Conservation (phyloP, 1,140 invertebrate genomes). For the Drosophila pachea region DNA sequence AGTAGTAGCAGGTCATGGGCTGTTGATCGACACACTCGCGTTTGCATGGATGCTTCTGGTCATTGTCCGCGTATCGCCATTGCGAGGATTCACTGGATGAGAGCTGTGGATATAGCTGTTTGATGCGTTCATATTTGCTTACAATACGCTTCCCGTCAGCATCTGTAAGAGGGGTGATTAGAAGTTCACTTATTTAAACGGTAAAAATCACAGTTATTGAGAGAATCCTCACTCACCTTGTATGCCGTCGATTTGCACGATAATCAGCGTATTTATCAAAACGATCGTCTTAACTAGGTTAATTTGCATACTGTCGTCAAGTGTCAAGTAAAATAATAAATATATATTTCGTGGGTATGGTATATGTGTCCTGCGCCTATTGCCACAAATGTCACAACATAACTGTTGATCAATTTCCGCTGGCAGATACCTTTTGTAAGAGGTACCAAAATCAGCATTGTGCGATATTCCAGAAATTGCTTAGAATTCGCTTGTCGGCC, state of each 20-base stretch:
- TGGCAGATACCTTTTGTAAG: slow-evolving; percentile 63
- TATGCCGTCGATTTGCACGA: slow-evolving; percentile 61
- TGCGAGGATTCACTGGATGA: slow-evolving; percentile 47
- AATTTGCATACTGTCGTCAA: slow-evolving; percentile 47
- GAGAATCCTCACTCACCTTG: slow-evolving; percentile 48
- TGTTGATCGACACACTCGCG: slow-evolving; percentile 61
- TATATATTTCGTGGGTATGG: neutral
- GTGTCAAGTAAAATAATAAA: neutral
- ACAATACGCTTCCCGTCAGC: slow-evolving; percentile 62
- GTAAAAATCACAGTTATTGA: neutral
- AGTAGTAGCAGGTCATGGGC: slow-evolving; percentile 76
- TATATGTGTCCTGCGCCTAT: slow-evolving; percentile 19
- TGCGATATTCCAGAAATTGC: slow-evolving; percentile 43
- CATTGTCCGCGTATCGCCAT: slow-evolving; percentile 63
- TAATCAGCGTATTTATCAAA: slow-evolving; percentile 48
- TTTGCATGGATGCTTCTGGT: slow-evolving; percentile 63
- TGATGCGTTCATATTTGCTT: slow-evolving; percentile 65
- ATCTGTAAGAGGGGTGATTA: slow-evolving; percentile 31
- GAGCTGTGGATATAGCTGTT: slow-evolving; percentile 64
- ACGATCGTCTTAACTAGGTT: slow-evolving; percentile 43
- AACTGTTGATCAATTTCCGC: slow-evolving; percentile 57
- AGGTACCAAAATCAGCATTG: slow-evolving; percentile 24
- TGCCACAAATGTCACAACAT: slow-evolving; percentile 34
- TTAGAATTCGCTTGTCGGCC: slow-evolving; percentile 50
- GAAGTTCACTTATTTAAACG: no score